Percentiles rank a stretch among this genome's conserved stretches.
Evolutionary conservation across 2,888 invertebrate genomes (phyloP).

Genomic region (Hypselothyrea guttata): DNA sequence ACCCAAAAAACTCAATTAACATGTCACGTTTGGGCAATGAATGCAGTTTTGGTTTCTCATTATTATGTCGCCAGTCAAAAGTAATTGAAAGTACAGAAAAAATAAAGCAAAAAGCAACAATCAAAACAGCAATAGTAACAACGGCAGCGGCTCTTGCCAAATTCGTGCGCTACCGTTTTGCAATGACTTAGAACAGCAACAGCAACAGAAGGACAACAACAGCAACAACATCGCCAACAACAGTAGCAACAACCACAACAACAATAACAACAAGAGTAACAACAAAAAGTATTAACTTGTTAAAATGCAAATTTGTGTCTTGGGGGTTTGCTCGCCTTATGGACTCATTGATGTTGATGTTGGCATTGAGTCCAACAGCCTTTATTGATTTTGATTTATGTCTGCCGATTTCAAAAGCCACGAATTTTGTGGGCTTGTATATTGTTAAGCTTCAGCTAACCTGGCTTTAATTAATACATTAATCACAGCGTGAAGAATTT

Average conservation of each 20-base stretch:
- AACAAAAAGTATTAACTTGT: conserved; percentile 75
- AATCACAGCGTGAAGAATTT: conserved; percentile 44
- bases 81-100: conserved; percentile 71
- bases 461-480: conserved; percentile 71
- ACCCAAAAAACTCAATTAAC: conserved; percentile 68
- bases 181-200: conserved; percentile 62
- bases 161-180: conserved; percentile 78
- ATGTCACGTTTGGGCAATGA: conserved; percentile 72
- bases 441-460: conserved; percentile 54
- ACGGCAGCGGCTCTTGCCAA: conserved; percentile 36
- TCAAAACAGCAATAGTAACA: conserved; percentile 28
- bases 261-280: conserved; percentile 28
- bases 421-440: conserved; percentile 55
- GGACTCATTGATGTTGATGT: conserved; percentile 48
- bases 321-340: conserved; percentile 52
- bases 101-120: conserved; percentile 26
- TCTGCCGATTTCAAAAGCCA: conserved; percentile 63
- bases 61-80: conserved; percentile 75
- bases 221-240: conserved; percentile 15
- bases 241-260: conserved; percentile 19
- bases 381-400: conserved; percentile 77
- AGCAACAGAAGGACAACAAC: conserved; percentile 14
- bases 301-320: conserved; percentile 76
- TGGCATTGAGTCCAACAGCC: conserved; percentile 65
- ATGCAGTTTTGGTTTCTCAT: conserved; percentile 70